phyloP scores from a whole-genome alignment of 2,113 vertebrate species.

The Chaetodon auriga region DNA sequence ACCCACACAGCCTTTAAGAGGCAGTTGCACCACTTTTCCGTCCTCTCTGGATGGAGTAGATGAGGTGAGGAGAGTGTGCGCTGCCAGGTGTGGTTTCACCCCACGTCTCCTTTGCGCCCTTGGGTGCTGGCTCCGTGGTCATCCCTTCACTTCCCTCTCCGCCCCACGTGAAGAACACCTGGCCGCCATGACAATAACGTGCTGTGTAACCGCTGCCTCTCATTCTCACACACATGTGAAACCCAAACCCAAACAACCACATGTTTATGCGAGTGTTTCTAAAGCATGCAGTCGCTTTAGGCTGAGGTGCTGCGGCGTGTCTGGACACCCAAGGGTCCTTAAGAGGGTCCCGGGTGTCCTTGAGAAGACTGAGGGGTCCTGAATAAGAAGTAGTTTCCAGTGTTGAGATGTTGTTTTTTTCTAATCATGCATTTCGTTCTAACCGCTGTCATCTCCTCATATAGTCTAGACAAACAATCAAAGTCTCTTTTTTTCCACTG shows the following conservation, averaged over 20 bases:
- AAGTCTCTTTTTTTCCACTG: neutral
- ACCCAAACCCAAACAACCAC: constrained; percentile 33
- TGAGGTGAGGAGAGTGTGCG: neutral
- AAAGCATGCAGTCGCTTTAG: constrained; percentile 17
- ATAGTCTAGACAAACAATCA: neutral
- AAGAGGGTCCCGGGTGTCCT: neutral
- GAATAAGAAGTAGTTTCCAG: neutral
- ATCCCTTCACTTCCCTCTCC: neutral
- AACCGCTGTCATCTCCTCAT: neutral
- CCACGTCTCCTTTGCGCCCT: constrained; percentile 10
- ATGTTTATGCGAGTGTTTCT: constrained; percentile 59
- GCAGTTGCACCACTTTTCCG: constrained; percentile 73
- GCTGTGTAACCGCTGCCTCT: constrained; percentile 24
- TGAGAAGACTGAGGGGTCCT: neutral
- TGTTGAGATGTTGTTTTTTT: neutral
- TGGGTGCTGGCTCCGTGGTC: constrained; percentile 56
- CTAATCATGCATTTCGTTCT: neutral
- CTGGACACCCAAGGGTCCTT: neutral
- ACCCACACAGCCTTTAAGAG: constrained; percentile 56
- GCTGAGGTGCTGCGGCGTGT: neutral
- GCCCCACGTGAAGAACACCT: constrained; percentile 30
- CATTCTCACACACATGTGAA: neutral
- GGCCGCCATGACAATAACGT: constrained; percentile 27
- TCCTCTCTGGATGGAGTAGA: constrained; percentile 49
- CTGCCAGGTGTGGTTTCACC: constrained; percentile 54